These are phyloP conservation scores for Ptilonorhynchus violaceus DNA, from an alignment of 2,113 vertebrate species.

Conservation along the genomic window DNA sequence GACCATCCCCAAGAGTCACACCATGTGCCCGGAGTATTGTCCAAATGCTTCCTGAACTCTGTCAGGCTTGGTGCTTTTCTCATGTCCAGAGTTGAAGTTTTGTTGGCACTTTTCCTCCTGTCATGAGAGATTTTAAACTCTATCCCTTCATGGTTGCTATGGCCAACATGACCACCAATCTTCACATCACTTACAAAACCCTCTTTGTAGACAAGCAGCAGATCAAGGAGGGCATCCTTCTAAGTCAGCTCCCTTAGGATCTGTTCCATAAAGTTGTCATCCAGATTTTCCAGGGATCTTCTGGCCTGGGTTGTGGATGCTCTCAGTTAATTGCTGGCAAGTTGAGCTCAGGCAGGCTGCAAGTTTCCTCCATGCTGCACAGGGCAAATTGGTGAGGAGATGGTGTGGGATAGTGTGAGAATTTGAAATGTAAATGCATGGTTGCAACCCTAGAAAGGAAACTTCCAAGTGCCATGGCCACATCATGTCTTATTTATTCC, in stretches of 20 bases:
- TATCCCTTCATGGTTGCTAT: fast-evolving
- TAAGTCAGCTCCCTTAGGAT: not conserved
- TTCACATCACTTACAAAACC: not conserved
- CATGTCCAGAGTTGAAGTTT: not conserved
- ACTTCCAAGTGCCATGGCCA: not conserved
- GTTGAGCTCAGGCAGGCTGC: no score
- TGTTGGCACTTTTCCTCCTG: not conserved
- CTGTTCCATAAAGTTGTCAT: not conserved
- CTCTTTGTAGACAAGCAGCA: not conserved
- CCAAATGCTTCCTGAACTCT: not conserved
- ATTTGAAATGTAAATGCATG: not conserved
- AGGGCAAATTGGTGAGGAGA: not conserved
- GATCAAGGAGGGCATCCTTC: not conserved
- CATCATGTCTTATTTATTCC: not conserved
- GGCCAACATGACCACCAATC: not conserved
- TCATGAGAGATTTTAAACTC: not conserved
- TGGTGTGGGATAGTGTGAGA: not conserved
- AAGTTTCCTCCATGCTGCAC: no score
- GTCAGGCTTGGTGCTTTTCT: not conserved
- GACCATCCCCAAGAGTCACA: not conserved
- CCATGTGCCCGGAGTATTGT: not conserved
- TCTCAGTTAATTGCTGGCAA: no score
- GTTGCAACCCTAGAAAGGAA: conserved; percentile 32
- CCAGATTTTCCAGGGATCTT: not conserved
- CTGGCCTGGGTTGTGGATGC: not conserved